A percentile compares a stretch with the other conserved stretches of the same genome.
phyloP scores from a whole-genome alignment of 2,888 invertebrate species.

The Artemia sinica region DNA sequence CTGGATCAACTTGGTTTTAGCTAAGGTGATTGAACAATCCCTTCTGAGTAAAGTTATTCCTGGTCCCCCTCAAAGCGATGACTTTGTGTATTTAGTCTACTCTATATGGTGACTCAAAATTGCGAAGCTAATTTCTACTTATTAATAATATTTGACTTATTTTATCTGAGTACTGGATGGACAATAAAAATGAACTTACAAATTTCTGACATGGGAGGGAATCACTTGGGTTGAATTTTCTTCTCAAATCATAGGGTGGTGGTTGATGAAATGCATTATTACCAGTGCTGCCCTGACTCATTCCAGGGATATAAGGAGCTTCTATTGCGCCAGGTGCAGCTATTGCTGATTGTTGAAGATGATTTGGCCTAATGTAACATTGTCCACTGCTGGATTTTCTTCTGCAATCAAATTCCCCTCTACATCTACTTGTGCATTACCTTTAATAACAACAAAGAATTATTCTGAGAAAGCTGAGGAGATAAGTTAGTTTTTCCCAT shows the following conservation, averaged over 20 bases:
- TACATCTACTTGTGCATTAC: background rate
- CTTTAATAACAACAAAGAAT: background rate
- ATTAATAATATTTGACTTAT: too few relatives aligned
- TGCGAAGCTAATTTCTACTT: too few relatives aligned
- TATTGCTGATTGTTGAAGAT: conserved; percentile 8
- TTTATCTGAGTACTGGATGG: background rate
- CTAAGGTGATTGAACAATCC: too few relatives aligned
- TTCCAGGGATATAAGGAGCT: conserved; percentile 1
- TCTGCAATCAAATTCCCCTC: background rate
- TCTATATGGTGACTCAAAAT: too few relatives aligned
- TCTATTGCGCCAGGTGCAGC: conserved; percentile 7
- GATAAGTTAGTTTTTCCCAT: too few relatives aligned
- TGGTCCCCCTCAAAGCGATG: too few relatives aligned
- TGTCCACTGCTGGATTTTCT: background rate
- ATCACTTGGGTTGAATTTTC: conserved; percentile 56
- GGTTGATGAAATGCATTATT: conserved; percentile 47
- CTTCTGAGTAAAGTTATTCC: too few relatives aligned
- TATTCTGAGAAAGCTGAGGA: too few relatives aligned
- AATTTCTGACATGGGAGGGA: conserved; percentile 20
- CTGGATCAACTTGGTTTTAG: too few relatives aligned
- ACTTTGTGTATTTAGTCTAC: too few relatives aligned
- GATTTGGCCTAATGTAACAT: background rate
- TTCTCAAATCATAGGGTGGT: conserved; percentile 61
- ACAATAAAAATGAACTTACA: background rate
- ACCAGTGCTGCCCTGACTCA: conserved; percentile 15